Conservation (phyloP, 2,888 invertebrate genomes). For the Lasioglossum oenotherae region DNA sequence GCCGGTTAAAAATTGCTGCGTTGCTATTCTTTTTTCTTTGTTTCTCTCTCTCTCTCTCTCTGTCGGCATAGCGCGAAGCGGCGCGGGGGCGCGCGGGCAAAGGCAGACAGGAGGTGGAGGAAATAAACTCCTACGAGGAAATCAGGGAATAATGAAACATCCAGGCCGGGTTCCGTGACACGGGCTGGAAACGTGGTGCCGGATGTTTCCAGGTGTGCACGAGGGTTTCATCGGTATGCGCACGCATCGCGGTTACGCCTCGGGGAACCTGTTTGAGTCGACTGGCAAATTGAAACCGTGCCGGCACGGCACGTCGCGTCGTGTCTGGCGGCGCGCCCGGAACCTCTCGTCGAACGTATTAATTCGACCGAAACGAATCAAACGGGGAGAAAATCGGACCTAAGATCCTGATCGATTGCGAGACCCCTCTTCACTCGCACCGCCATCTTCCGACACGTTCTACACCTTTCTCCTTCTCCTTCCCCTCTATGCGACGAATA, state of each 20-base stretch:
- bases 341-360: conserved; percentile 72
- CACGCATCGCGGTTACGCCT: conserved; percentile 63
- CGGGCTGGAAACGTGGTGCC: conserved; percentile 3
- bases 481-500: neutral
- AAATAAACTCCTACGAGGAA: conserved; percentile 43
- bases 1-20: conserved; percentile 25
- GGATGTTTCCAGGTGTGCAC: conserved; percentile 54
- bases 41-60: neutral
- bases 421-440: no score
- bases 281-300: conserved; percentile 77
- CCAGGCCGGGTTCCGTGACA: conserved; percentile 14
- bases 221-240: conserved; percentile 47
- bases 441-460: neutral
- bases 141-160: conserved; percentile 50
- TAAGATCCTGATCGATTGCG: neutral
- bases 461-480: neutral
- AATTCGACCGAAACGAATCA: conserved; percentile 67
- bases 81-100: neutral
- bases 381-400: conserved; percentile 24
- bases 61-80: no score
- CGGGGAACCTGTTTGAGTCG: conserved; percentile 77
- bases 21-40: neutral
- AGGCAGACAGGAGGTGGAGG: conserved; percentile 23
- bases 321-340: conserved; percentile 66
- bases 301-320: conserved; percentile 39